Conservation (phyloP, 2,797 vertebrate species). For the Trematomus bernacchii region DNA sequence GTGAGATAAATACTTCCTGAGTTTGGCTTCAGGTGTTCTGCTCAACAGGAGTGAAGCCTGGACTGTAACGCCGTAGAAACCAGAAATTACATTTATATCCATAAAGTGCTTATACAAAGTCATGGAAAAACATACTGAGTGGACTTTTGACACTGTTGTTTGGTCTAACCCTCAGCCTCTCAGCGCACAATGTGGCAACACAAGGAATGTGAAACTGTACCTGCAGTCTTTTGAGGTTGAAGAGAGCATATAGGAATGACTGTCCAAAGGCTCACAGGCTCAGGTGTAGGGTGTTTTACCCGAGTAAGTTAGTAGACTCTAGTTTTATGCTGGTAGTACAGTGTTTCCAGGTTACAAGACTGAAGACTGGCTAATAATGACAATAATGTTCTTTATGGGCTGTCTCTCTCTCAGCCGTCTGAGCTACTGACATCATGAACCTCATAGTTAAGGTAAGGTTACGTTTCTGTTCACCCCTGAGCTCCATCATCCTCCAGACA, state of each 20-base stretch:
- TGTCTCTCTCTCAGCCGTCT: neutral
- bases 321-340: neutral
- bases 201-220: neutral
- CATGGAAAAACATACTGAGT: neutral
- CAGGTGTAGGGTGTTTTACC: neutral
- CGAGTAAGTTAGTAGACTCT: neutral
- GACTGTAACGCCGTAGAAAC: neutral
- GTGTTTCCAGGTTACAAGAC: neutral
- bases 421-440: neutral
- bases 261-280: neutral
- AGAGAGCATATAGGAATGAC: neutral
- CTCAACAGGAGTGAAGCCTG: neutral
- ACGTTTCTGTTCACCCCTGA: no score
- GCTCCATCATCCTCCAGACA: no score
- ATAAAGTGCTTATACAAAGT: neutral
- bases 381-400: neutral
- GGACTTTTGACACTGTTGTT: neutral
- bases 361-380: neutral
- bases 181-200: neutral
- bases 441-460: no score
- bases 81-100: neutral
- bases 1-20: conserved; percentile 6
- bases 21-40: neutral
- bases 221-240: neutral
- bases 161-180: neutral